phyloP scores from a whole-genome alignment of 2,888 invertebrate genomes.

The Plebejus argus region DNA sequence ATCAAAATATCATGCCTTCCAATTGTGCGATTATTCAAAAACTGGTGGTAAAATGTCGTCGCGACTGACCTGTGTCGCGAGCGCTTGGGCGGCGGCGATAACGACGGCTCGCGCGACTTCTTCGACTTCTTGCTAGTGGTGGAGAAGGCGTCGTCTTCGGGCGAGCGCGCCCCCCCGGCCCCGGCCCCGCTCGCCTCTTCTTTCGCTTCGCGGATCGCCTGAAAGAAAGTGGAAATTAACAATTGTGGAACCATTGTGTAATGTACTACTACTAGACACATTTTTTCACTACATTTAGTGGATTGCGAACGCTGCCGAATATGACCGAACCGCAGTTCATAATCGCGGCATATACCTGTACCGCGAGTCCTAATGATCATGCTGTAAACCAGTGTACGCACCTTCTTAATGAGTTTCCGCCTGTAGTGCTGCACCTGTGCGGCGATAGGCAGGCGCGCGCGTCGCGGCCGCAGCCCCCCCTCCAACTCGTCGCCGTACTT shows the following conservation, averaged over 20 bases:
- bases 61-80: constrained; percentile 48
- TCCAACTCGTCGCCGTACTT: constrained; percentile 98
- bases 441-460: constrained; percentile 86
- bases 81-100: constrained; percentile 70
- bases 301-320: no score
- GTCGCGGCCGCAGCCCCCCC: constrained; percentile 87
- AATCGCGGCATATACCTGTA: no score
- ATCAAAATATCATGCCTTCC: no score
- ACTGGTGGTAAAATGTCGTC: constrained; percentile 41
- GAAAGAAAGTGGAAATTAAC: not conserved
- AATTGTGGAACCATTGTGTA: not conserved
- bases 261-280: no score
- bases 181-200: constrained; percentile 51
- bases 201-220: constrained; percentile 65
- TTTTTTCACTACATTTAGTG: no score
- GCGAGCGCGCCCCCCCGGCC: constrained; percentile 56
- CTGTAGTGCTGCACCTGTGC: constrained; percentile 96
- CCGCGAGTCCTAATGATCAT: no score
- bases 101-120: constrained; percentile 69
- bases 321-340: no score
- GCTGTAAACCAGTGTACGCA: constrained; percentile 57
- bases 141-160: constrained; percentile 64
- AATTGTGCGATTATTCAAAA: no score
- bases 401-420: constrained; percentile 92
- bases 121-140: constrained; percentile 72